These are phyloP conservation scores for Scartelaos histophorus DNA, from an alignment of 2,113 vertebrate species.

Conservation along the genomic window DNA sequence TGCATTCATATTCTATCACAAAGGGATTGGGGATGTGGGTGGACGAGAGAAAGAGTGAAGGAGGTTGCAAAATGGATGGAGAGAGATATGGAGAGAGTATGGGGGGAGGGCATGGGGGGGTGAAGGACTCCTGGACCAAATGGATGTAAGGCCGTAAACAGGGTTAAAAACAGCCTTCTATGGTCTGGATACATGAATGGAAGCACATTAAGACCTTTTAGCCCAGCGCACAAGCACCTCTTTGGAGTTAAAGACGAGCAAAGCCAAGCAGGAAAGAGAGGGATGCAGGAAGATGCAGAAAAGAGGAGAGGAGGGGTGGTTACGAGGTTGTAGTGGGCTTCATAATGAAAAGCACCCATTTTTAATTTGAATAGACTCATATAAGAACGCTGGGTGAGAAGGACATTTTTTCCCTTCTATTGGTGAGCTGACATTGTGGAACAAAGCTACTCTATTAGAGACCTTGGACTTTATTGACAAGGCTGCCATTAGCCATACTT, in stretches of 20 bases:
- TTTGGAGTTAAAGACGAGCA: conserved; percentile 79
- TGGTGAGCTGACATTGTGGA: conserved; percentile 65
- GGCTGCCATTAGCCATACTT: conserved; percentile 88
- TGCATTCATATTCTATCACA: conserved; percentile 97
- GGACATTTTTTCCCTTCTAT: conserved; percentile 60
- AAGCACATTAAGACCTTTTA: conserved; percentile 93
- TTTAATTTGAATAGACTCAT: conserved; percentile 81
- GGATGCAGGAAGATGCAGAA: conserved; percentile 31
- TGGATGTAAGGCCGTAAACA: conserved; percentile 94
- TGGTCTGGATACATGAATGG: conserved; percentile 88
- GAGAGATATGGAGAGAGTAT: conserved; percentile 56
- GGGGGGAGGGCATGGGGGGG: conserved; percentile 47
- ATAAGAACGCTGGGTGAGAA: conserved; percentile 50
- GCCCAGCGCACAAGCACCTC: conserved; percentile 82
- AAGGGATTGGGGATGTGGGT: conserved; percentile 81
- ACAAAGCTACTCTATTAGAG: conserved; percentile 92
- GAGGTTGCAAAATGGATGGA: conserved; percentile 70
- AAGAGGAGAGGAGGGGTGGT: conserved; percentile 19
- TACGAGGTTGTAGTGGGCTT: conserved; percentile 65
- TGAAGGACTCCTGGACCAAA: conserved; percentile 88
- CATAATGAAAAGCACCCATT: conserved; percentile 87
- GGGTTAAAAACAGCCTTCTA: conserved; percentile 89
- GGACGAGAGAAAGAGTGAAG: conserved; percentile 72
- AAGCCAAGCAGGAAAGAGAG: conserved; percentile 48
- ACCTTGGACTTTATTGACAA: conserved; percentile 85